Base-by-base conservation (phyloP, 2,888 invertebrate genomes). In the Meganola albula region DNA sequence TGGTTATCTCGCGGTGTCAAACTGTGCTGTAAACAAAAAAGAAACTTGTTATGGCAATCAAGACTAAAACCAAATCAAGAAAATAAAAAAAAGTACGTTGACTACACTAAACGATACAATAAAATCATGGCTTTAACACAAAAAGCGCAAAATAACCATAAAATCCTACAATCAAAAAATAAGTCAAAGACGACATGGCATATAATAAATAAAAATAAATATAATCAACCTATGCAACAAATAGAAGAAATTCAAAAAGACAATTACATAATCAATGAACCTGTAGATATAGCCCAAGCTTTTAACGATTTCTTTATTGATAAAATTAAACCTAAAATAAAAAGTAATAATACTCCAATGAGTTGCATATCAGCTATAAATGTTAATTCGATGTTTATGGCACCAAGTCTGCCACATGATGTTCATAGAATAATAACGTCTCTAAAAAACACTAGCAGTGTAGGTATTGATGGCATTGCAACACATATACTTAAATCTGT, bases 261-360 rank as follows among this genome's bases (percentile, higher is more conserved):
- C 3, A 20, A 20, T 20, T n/a, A 12, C 8, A 24, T 13, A 18
- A 18, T 12, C 9, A 24, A 11, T 16, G 13, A 34, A 8, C 29
- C 34, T n/a, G 3, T 9, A 9, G 24, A 25, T 9, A 34, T 34
- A 20, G 29, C 29, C 4, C 10, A 29, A 21, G 12, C 4, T 9
- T 34, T 34, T 20, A 34, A 34, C 24, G 12, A 34, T 12, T 33
- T 14, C 6, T 34, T 24, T 18, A 34, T 28, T 28, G 28, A 28
- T 12, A 18, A 28, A 21, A 18, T 28, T n/a, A 7, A 28, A 12
- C 11, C 9, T 12, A n/a, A 20, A 20, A 3, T 20, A n/a, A n/a
- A n/a, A n/a, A n/a, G n/a, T n/a, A n/a, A n/a, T n/a, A n/a, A n/a
- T n/a, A n/a, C n/a, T n/a, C n/a, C n/a, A n/a, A n/a, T n/a, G n/a